A percentile compares a stretch with the other conserved stretches of the same genome.
phyloP scores from a whole-genome alignment of 1,140 invertebrate species.

The Procambarus clarkii region DNA sequence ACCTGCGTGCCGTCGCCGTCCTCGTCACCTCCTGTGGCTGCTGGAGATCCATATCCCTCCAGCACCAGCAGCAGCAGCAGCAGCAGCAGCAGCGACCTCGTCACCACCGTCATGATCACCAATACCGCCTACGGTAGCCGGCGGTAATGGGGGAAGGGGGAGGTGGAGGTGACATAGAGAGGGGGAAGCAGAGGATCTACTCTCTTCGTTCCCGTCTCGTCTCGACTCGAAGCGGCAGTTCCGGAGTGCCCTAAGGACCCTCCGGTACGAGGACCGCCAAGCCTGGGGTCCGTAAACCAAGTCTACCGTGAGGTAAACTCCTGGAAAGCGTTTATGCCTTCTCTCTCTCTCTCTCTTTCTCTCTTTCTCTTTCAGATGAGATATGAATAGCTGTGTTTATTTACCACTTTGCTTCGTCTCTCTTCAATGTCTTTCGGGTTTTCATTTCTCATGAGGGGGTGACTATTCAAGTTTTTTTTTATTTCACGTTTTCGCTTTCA shows the following conservation, averaged over 20 bases:
- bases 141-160: too few species aligned
- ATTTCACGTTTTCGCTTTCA: too few species aligned
- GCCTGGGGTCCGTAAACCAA: not conserved
- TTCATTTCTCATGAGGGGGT: not conserved
- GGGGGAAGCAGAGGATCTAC: not conserved
- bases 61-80: not conserved
- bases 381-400: slow-evolving; percentile 14
- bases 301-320: not conserved
- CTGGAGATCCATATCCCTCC: slow-evolving; percentile 26
- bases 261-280: not conserved
- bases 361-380: not conserved
- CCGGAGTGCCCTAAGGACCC: too few species aligned
- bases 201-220: slow-evolving; percentile 27
- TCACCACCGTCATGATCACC: too few species aligned
- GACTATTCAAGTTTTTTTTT: not conserved
- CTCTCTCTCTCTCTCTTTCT: too few species aligned
- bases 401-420: not conserved
- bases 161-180: too few species aligned
- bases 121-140: too few species aligned
- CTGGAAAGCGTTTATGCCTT: slow-evolving; percentile 1
- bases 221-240: too few species aligned
- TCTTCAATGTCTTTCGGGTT: slow-evolving; percentile 13
- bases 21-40: not conserved
- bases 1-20: not conserved
- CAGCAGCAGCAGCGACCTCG: not conserved